Evolutionary conservation across 2,888 invertebrate species (phyloP), one percentile per base, ranked within the genome.

Genomic region (Leptopilina drosophilae): DNA sequence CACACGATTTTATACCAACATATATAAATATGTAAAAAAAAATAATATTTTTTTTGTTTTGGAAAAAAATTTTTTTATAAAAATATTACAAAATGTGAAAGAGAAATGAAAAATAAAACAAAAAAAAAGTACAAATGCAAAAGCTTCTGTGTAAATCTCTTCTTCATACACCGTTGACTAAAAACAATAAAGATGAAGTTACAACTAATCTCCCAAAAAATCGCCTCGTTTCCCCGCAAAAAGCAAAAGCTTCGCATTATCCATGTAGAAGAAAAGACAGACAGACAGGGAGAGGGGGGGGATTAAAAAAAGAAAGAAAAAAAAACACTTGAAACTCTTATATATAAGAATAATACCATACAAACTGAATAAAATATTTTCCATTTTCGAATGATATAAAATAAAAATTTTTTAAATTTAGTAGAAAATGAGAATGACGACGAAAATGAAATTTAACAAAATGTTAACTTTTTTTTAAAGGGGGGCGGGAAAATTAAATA

Each of bases 101-200:
- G 53, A 53, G 53, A 15, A 56, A 33, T 33, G 33, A 0, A 73
- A 73, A 49, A 49, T 2, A 12, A 49, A 49, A 49, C 0, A 12
- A 11, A 11, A 3, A 49, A 49, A 12, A 49, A 49, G 4, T 49
- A 9, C 49, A 49, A 53, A 69, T 69, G 69, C 26, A 53, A 20
- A 69, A 69, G 69, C 69, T 49, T 69, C 69, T 33, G 53, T 33
- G 53, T 56, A 49, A 73, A 73, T 73, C 73, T 69, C 56, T 33
- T 33, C 33, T n/a, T 56, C 53, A 73, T 73, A 73, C 73, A 33
- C n/a, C 56, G 56, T 56, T 73, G 73, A 33, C n/a, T 33, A 26
- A 73, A 73, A 73, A 73, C 73, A 73, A 73, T 73, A 73, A 73
- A 73, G 73, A 56, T n/a, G 49, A 14, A n/a, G 73, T 73, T 53